These are phyloP conservation scores for Dendrocincla fuliginosa DNA, from an alignment of 2,797 vertebrate species.

Conservation along the genomic window DNA sequence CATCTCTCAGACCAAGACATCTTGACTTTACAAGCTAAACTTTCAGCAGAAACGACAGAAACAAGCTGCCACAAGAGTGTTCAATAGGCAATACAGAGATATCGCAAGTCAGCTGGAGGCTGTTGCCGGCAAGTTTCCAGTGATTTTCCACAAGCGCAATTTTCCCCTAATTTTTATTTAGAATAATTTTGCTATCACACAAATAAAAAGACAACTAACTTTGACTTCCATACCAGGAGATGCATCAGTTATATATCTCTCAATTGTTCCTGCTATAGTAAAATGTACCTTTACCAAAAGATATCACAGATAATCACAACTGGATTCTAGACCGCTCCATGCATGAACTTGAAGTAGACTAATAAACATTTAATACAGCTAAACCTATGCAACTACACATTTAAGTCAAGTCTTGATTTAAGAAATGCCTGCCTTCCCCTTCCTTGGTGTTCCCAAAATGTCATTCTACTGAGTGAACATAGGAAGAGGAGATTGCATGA, in stretches of 20 bases:
- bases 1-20: slow-evolving; percentile 4
- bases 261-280: neutral
- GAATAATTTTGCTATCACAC: neutral
- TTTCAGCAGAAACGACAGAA: neutral
- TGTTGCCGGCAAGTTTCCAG: neutral
- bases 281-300: neutral
- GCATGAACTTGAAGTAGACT: neutral
- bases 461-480: neutral
- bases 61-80: slow-evolving; percentile 1
- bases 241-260: neutral
- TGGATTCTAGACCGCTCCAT: neutral
- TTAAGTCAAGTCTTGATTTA: neutral
- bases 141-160: neutral
- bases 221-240: neutral
- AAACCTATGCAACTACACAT: neutral
- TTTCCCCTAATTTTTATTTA: neutral
- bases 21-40: slow-evolving; percentile 40
- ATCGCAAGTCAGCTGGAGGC: neutral
- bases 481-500: neutral
- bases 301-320: neutral
- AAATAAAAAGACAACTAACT: neutral
- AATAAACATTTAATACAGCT: neutral
- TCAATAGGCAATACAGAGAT: neutral
- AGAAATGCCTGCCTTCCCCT: neutral
- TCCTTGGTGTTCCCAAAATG: neutral